Conservation (phyloP, 2,797 vertebrate species). For the Urophycis tenuis region DNA sequence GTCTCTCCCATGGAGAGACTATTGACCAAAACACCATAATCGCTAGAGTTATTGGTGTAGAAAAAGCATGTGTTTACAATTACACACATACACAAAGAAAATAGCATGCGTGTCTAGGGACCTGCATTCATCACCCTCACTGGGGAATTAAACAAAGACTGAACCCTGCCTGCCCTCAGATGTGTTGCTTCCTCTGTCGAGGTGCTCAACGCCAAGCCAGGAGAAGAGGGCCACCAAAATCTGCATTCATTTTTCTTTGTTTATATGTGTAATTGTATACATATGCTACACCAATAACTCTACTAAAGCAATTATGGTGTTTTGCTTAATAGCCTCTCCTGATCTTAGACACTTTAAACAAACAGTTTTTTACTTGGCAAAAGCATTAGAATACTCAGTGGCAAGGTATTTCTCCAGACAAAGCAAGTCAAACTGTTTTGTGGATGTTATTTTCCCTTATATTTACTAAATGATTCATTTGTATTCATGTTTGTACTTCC, state of each 20-base stretch:
- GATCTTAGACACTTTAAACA: neutral
- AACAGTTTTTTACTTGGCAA: neutral
- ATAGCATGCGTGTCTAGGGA: too few species aligned
- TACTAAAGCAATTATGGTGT: neutral
- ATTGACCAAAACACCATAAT: too few species aligned
- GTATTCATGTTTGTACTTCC: neutral
- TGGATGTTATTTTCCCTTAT: neutral
- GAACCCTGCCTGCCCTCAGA: neutral
- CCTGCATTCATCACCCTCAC: too few species aligned
- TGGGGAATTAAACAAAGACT: neutral
- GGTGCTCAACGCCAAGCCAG: conserved; percentile 69
- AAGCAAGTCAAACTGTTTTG: neutral
- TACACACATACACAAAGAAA: too few species aligned
- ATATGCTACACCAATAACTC: neutral
- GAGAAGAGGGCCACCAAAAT: conserved; percentile 32
- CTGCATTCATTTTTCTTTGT: conserved; percentile 18
- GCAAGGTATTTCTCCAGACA: neutral
- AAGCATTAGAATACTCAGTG: neutral
- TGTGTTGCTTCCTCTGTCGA: conserved; percentile 11
- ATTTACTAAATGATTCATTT: neutral
- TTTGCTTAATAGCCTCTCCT: neutral
- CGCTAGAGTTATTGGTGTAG: too few species aligned
- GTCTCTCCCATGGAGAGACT: too few species aligned
- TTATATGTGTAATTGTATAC: neutral
- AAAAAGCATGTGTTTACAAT: too few species aligned